Evolutionary conservation across 1,140 invertebrate species (phyloP), one percentile per base, ranked within the genome.

Genomic region (Oedothorax gibbosus): DNA sequence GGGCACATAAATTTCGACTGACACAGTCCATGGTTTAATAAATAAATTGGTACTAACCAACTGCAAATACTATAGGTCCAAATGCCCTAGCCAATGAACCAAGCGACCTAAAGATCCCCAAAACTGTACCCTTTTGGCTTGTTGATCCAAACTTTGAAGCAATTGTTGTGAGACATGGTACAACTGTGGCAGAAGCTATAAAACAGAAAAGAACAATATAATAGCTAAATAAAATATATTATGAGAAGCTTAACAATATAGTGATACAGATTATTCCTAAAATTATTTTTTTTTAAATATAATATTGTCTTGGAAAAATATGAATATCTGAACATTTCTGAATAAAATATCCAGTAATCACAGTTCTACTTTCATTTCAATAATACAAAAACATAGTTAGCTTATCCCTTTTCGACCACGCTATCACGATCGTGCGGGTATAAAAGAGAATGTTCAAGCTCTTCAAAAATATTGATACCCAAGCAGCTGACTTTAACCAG

Each of bases 31-130:
- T 18, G 18, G 18, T 3, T 18, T 15, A 12, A 21, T 57, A 11
- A 71, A 75, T 51, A 57, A 6, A 35, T 57, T 35, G 0, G 20
- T 56, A 75, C 57, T 66, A 64, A 87, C 87, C 65, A 56, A 87
- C 56, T 0, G 96, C 96, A 64, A 95, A 94, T n/a, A 97, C 88
- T 69, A 99, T 90, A 9, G 98, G 98, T 20, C 98, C 98, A 54
- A 96, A 89, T n/a, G 96, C 96, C 87, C 98, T 91, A 50, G 97
- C 97, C 20, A 99, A 91, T 11, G 97, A 96, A 18, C 98, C 98
- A 18, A 99, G 91, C 2, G 97, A 99, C 87, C 98, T 91, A 89
- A 99, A 97, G 86, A 97, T 96, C 7, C 98, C 98, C 87, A 98
- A 93, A 80, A 98, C 94, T 10, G 94, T 94, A 20, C 98, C 98